These are phyloP conservation scores for Panzeria rudis DNA, from an alignment of 2,888 invertebrate species.

Conservation along the genomic window DNA sequence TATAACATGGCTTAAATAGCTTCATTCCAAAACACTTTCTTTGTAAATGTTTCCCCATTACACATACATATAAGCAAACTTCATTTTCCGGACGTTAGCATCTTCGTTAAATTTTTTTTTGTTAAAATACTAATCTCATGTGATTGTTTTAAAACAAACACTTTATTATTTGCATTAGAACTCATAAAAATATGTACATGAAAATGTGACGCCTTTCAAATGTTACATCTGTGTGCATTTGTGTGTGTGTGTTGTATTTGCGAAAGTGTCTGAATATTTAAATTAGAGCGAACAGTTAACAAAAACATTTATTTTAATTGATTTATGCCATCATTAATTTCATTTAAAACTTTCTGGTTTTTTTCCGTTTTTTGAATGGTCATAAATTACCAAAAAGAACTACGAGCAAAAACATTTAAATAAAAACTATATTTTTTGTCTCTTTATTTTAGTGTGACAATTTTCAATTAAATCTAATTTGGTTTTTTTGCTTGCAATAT, in stretches of 20 bases:
- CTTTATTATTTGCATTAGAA: slow-evolving; percentile 35
- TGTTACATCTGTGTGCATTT: not conserved
- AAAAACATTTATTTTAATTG: slow-evolving; percentile 62
- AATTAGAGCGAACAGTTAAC: slow-evolving; percentile 23
- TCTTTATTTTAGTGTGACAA: slow-evolving; percentile 28
- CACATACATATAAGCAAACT: too few relatives aligned
- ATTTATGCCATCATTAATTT: slow-evolving; percentile 64
- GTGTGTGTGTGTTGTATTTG: not conserved
- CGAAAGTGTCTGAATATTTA: slow-evolving; percentile 13
- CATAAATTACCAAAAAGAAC: slow-evolving; percentile 36
- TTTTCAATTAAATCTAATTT: slow-evolving; percentile 57
- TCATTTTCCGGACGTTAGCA: too few relatives aligned
- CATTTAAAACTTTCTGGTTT: slow-evolving; percentile 32
- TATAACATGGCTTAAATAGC: too few relatives aligned
- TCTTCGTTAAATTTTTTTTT: not conserved
- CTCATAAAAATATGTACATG: not conserved
- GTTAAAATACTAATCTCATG: not conserved
- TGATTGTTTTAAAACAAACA: not conserved
- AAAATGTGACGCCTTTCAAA: slow-evolving; percentile 25
- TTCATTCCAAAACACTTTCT: too few relatives aligned
- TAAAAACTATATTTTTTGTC: slow-evolving; percentile 8
- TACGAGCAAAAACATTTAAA: slow-evolving; percentile 18
- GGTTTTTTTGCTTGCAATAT: not conserved
- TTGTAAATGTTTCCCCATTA: too few relatives aligned
- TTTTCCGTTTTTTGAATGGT: slow-evolving; percentile 18